Base-by-base conservation (phyloP, 2,113 vertebrate genomes). In the Syngnathus floridae region DNA sequence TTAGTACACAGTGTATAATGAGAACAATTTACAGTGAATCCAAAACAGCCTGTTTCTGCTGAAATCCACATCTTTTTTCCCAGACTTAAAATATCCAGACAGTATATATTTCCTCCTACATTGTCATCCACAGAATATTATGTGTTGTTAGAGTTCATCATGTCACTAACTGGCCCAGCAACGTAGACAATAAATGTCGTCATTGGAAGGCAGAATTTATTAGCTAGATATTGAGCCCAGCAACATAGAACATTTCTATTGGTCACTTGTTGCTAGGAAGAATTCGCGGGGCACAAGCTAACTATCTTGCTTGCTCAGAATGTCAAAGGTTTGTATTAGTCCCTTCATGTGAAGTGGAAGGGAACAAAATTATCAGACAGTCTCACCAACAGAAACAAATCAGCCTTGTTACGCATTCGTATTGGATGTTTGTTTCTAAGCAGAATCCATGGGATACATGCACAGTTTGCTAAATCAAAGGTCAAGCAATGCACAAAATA, bases 1-100 rank as follows among this genome's bases (percentile, higher is more conserved):
- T 70, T 66, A 65, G 56, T 37, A 70, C 57, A n/a, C 58, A 54
- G 52, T 43, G 67, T 64, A 69, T 66, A 68, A 71, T 46, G 64
- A 62, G 63, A 74, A 52, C 51, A 64, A 63, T 57, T 35, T 26
- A 60, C 56, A 10, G 56, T 61, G 22, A 51, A 73, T 77, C 65
- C 46, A 10, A 48, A 72, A 52, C 58, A 65, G 59, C 0, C 55
- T 43, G 14, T 46, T 16, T 46, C 43, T 31, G 38, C 17, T 31
- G 1, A 64, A 52, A 64, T 43, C 31, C 6, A 31, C 22, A 52
- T 22, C 4, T 26, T 26, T 21, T 17, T 52, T 13, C 16, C 4
- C 26, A 16, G 14, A 56, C 16, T 17, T 5, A 17, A 14, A 5
- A 31, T 35, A 14, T 35, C 5, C 13, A 16, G 13, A 16, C n/a